phyloP scores from a whole-genome alignment of 2,797 vertebrate genomes.

The Halcyon chelicuti region DNA sequence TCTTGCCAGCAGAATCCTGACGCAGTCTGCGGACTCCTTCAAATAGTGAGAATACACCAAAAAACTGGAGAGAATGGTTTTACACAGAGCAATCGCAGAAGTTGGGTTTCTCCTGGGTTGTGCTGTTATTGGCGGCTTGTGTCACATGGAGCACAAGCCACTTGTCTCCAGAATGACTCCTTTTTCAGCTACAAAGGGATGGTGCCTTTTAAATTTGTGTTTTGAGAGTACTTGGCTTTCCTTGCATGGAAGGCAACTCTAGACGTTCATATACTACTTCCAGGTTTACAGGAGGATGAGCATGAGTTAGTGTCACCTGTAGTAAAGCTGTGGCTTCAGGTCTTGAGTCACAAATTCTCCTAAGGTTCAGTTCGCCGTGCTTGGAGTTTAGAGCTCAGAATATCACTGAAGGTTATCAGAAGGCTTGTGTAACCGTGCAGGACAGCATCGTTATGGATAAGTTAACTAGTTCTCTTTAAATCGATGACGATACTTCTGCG shows the following conservation, averaged over 20 bases:
- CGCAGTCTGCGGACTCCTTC: not conserved
- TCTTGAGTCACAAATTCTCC: not conserved
- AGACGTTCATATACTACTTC: rapidly evolving
- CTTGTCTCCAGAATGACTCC: not conserved
- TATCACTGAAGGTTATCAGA: not conserved
- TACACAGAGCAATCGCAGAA: not conserved
- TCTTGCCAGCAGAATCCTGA: not conserved
- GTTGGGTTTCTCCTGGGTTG: not conserved
- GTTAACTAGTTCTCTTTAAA: not conserved
- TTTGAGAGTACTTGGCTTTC: not conserved
- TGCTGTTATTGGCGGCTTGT: not conserved
- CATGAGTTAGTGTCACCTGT: rapidly evolving
- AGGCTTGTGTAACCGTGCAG: not conserved
- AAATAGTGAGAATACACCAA: not conserved
- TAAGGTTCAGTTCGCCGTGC: not conserved
- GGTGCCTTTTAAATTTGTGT: not conserved
- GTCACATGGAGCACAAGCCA: not conserved
- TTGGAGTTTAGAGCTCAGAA: not conserved
- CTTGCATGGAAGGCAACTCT: not conserved
- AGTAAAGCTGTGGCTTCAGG: not conserved
- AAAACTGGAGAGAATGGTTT: not conserved
- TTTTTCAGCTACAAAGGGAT: not conserved
- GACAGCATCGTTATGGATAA: not conserved
- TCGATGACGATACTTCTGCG: not conserved
- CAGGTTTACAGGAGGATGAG: not conserved